Evolutionary conservation across 2,797 vertebrate species (phyloP), one percentile per base, ranked within the genome.

Genomic region (Melanogrammus aeglefinus): DNA sequence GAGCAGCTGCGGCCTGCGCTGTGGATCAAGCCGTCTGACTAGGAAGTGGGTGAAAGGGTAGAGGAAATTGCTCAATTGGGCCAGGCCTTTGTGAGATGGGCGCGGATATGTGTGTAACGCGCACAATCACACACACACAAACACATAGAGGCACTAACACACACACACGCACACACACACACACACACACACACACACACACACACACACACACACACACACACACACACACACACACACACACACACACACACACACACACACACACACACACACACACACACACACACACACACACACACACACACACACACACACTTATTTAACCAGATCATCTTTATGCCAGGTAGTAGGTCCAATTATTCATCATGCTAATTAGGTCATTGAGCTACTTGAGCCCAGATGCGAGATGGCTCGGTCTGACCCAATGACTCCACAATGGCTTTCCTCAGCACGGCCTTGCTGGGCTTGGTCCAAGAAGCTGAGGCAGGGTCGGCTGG

Each of bases 341-440:
- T 79, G 81, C 83, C 85, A 85, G 84, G 84, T 79, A 79, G 83
- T 38, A 79, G 77, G 80, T 63, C 82, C 81, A 88, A 92, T 93
- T 90, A 92, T 89, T 92, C 91, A 92, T 86, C 84, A 74, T 41
- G 85, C 88, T 93, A 94, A 94, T 94, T 93, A 88, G 93, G 92
- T 93, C 91, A 93, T 85, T 87, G 83, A 36, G 83, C 81, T 91
- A 83, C 87, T 88, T 86, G 69, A 73, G 86, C 86, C 82, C 84
- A 75, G 81, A 83, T 84, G 87, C 87, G 89, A 91, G 90, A 92
- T 85, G 87, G 88, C 90, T 83, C 63, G 78, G 78, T 74, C 86
- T 88, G 91, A 91, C 93, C 90, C 73, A 85, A 77, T 92, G 92
- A 92, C 91, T 90, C 81, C 74, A 6, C 79, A 84, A 86, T 29